Conservation (phyloP, 2,113 vertebrate species). For the Thunnus maccoyii region DNA sequence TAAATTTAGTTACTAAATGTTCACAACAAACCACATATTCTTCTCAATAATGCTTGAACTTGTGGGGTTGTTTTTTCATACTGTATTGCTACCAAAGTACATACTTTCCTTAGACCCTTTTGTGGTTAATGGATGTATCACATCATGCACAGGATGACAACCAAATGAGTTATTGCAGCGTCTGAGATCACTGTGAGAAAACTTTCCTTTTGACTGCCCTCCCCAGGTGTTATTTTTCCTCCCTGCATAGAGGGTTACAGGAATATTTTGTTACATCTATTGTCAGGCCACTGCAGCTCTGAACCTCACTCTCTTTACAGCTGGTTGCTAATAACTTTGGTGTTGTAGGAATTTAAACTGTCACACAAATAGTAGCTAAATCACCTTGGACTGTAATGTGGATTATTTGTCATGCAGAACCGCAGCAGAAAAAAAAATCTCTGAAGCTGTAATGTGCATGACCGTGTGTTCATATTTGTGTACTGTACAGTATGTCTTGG, state of each 20-base stretch:
- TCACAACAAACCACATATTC: background rate
- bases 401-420: constrained; percentile 8
- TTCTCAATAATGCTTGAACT: too few relatives aligned
- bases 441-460: background rate
- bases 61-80: background rate
- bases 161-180: constrained; percentile 17
- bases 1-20: background rate
- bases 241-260: constrained; percentile 15
- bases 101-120: constrained; percentile 17
- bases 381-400: background rate
- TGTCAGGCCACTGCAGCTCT: constrained; percentile 20
- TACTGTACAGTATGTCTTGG: constrained; percentile 29
- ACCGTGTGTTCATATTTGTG: constrained; percentile 33
- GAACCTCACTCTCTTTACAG: background rate
- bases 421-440: too few relatives aligned
- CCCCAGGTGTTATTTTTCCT: constrained; percentile 31
- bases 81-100: background rate
- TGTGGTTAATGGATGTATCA: constrained; percentile 1
- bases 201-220: background rate
- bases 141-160: constrained; percentile 6
- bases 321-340: background rate
- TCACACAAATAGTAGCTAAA: background rate
- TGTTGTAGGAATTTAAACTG: background rate
- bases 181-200: constrained; percentile 7
- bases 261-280: constrained; percentile 58